A percentile compares a stretch with the other conserved stretches of the same genome.
Evolutionary conservation across 1,140 invertebrate species (phyloP).

Genomic region (Ganaspis sp.): DNA sequence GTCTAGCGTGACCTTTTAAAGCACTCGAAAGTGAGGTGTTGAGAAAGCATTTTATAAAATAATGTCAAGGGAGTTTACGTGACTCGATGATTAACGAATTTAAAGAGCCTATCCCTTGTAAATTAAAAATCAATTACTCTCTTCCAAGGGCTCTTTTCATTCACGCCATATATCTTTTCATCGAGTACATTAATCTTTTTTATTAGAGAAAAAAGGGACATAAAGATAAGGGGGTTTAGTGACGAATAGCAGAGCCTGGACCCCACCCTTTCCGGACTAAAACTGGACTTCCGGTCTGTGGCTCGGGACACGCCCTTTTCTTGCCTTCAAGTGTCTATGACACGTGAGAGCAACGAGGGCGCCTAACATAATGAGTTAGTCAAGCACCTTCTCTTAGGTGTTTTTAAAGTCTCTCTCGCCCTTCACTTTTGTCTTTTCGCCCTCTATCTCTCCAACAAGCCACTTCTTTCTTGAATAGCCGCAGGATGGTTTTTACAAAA

Average conservation of each 20-base stretch:
- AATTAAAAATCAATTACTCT: slow-evolving; percentile 1
- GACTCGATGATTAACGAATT: not conserved
- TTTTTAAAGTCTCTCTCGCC: not conserved
- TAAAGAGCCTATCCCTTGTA: not conserved
- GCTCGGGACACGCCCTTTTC: not conserved
- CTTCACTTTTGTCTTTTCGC: not conserved
- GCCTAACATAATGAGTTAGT: slow-evolving; percentile 28
- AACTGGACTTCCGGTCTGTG: not conserved
- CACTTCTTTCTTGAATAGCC: slow-evolving; percentile 26
- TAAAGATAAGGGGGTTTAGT: not conserved
- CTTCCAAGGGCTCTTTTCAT: not conserved
- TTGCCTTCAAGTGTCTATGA: not conserved
- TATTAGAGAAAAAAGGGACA: not conserved
- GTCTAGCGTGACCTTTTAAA: too few relatives aligned
- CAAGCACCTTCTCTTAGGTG: not conserved
- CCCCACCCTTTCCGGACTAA: not conserved
- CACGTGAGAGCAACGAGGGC: not conserved
- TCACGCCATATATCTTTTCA: not conserved
- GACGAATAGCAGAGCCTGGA: not conserved
- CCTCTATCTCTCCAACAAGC: slow-evolving; percentile 4
- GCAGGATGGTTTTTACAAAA: slow-evolving; percentile 25
- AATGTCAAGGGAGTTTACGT: too few relatives aligned
- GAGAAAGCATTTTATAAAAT: too few relatives aligned
- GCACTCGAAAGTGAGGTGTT: too few relatives aligned
- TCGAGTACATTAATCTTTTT: slow-evolving; percentile 4